Evolutionary conservation across 2,797 vertebrate species (phyloP).

Genomic region (Semotilus atromaculatus): DNA sequence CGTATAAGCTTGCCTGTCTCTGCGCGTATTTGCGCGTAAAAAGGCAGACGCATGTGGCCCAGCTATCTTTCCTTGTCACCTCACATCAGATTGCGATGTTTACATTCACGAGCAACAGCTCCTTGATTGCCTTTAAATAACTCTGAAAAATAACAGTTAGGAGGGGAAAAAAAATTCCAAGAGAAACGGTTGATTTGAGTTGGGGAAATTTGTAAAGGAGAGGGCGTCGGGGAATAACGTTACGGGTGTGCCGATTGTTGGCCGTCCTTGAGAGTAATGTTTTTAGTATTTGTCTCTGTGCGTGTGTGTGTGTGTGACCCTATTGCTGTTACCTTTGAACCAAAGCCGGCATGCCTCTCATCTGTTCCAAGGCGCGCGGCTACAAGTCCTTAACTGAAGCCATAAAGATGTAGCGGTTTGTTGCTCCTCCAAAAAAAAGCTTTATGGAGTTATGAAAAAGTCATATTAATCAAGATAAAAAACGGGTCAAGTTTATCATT

Average conservation of each 20-base stretch:
- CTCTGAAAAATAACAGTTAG: slow-evolving; percentile 42
- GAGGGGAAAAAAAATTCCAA: slow-evolving; percentile 24
- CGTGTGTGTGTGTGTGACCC: slow-evolving; percentile 35
- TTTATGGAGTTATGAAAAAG: slow-evolving; percentile 72
- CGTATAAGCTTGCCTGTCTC: slow-evolving; percentile 33
- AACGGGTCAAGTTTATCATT: slow-evolving; percentile 76
- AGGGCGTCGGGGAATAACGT: slow-evolving; percentile 42
- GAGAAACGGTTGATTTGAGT: slow-evolving; percentile 48
- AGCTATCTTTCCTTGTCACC: slow-evolving; percentile 50
- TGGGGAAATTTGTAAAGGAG: slow-evolving; percentile 48
- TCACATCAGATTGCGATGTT: slow-evolving; percentile 57
- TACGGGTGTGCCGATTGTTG: slow-evolving; percentile 45
- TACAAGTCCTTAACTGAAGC: slow-evolving; percentile 65
- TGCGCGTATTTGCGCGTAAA: slow-evolving; percentile 32
- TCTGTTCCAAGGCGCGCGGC: slow-evolving; percentile 65
- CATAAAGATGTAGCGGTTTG: slow-evolving; percentile 64
- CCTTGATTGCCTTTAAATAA: slow-evolving; percentile 62
- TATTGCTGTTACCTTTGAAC: slow-evolving; percentile 57
- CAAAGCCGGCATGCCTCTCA: slow-evolving; percentile 63
- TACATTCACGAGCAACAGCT: slow-evolving; percentile 49
- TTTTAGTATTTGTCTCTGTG: slow-evolving; percentile 55
- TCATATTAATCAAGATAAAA: slow-evolving; percentile 77
- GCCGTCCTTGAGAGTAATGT: slow-evolving; percentile 67
- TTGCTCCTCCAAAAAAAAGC: slow-evolving; percentile 29
- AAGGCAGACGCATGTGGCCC: slow-evolving; percentile 23